Evolutionary conservation across 2,113 vertebrate genomes (phyloP).

Genomic region (Myrmecophaga tridactyla): DNA sequence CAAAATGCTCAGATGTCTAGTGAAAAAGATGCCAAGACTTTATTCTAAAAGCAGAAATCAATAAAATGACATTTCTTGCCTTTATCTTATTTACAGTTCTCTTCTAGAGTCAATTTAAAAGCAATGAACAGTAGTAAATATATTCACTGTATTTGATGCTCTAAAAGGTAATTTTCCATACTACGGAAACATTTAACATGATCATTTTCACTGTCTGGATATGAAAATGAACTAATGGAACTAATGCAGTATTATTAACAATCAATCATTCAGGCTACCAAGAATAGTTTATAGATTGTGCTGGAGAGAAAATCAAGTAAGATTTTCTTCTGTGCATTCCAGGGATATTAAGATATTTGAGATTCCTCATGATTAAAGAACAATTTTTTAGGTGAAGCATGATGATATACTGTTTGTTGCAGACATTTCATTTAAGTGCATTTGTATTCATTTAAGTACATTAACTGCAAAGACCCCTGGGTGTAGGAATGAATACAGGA

Average conservation of each 20-base stretch:
- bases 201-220: slow-evolving; percentile 32
- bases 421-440: slow-evolving; percentile 62
- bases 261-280: neutral
- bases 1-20: neutral
- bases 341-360: slow-evolving; percentile 9
- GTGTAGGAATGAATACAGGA: neutral
- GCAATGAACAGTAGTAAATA: slow-evolving; percentile 35
- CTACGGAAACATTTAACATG: slow-evolving; percentile 56
- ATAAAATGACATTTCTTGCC: neutral
- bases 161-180: slow-evolving; percentile 16
- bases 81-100: slow-evolving; percentile 31
- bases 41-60: slow-evolving; percentile 24
- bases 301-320: slow-evolving; percentile 19
- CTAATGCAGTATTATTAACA: slow-evolving; percentile 47
- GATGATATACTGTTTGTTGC: slow-evolving; percentile 30
- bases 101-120: slow-evolving; percentile 29
- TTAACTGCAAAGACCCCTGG: neutral
- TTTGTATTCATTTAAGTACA: slow-evolving; percentile 45
- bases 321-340: neutral
- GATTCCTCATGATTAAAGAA: neutral
- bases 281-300: slow-evolving; percentile 11
- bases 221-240: slow-evolving; percentile 37
- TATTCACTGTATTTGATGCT: slow-evolving; percentile 27
- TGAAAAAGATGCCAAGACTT: neutral
- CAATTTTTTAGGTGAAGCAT: neutral